Conservation (phyloP, 2,797 vertebrate genomes). For the Ispidina picta region DNA sequence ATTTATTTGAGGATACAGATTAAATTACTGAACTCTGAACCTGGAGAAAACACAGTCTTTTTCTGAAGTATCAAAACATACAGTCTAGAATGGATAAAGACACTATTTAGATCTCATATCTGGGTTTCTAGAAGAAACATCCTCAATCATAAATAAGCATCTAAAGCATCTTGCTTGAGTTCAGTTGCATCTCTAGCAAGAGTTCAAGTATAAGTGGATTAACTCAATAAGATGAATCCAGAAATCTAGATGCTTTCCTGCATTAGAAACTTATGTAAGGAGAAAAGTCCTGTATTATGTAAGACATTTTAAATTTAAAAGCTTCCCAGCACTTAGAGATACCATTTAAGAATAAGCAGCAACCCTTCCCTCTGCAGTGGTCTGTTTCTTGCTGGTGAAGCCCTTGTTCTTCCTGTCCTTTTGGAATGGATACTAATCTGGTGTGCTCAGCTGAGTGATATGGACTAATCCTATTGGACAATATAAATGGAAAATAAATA, state of each 20-base stretch:
- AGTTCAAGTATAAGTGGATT: neutral
- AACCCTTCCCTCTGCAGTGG: neutral
- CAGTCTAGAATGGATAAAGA: neutral
- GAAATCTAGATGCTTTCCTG: neutral
- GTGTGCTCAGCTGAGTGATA: neutral
- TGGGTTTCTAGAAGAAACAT: neutral
- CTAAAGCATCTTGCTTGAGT: neutral
- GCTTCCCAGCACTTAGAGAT: slow-evolving; percentile 14
- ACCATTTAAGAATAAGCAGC: neutral
- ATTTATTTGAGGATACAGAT: neutral
- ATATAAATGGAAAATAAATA: neutral
- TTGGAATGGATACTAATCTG: neutral
- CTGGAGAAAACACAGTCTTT: neutral
- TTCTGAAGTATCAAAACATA: neutral
- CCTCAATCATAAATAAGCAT: neutral
- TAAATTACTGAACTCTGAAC: neutral
- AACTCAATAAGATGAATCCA: neutral
- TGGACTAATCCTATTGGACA: neutral
- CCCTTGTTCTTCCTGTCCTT: neutral
- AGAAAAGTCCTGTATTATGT: slow-evolving; percentile 32
- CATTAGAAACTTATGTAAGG: slow-evolving; percentile 20
- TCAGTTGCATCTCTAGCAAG: neutral
- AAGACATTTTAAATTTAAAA: slow-evolving; percentile 25
- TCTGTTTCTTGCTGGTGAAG: neutral
- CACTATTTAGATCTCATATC: neutral